Evolutionary conservation across 2,888 invertebrate species (phyloP).

Genomic region (Abrostola triplasia): DNA sequence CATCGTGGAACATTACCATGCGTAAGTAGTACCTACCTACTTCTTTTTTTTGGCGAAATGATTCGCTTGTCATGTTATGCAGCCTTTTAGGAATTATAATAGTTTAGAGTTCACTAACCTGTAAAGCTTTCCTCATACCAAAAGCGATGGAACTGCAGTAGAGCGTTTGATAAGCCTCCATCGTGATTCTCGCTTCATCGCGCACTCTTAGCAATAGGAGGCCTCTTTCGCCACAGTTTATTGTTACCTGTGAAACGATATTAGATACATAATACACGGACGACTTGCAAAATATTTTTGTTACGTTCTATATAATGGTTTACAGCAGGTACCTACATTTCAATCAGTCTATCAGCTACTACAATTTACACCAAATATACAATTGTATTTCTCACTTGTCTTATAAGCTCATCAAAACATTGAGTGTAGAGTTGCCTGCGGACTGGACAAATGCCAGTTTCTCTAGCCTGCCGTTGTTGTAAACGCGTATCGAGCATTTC

Average conservation of each 20-base stretch:
- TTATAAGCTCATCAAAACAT: constrained; percentile 93
- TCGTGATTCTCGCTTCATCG: constrained; percentile 98
- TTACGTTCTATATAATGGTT: too few relatives aligned
- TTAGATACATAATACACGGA: too few relatives aligned
- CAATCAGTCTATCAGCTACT: too few relatives aligned
- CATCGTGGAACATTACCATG: neutral
- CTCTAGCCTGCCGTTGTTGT: constrained; percentile 97
- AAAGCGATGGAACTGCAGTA: constrained; percentile 99
- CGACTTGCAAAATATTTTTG: too few relatives aligned
- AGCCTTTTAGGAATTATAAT: too few relatives aligned
- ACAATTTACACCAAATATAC: too few relatives aligned
- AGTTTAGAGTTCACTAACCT: constrained; percentile 82
- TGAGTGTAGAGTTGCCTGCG: constrained; percentile 97
- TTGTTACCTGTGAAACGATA: constrained; percentile 92
- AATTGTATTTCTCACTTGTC: constrained; percentile 71
- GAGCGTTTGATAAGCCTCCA: constrained; percentile 98
- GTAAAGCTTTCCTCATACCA: constrained; percentile 98
- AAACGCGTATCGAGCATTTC: constrained; percentile 97
- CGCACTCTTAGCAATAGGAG: constrained; percentile 96
- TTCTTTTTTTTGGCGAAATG: too few relatives aligned
- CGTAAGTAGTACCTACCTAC: too few relatives aligned
- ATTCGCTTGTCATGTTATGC: too few relatives aligned
- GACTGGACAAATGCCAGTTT: constrained; percentile 98
- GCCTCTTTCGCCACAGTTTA: constrained; percentile 98
- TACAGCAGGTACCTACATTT: too few relatives aligned